These are phyloP conservation scores for Streptopelia turtur DNA, from an alignment of 2,797 vertebrate genomes.

Conservation along the genomic window DNA sequence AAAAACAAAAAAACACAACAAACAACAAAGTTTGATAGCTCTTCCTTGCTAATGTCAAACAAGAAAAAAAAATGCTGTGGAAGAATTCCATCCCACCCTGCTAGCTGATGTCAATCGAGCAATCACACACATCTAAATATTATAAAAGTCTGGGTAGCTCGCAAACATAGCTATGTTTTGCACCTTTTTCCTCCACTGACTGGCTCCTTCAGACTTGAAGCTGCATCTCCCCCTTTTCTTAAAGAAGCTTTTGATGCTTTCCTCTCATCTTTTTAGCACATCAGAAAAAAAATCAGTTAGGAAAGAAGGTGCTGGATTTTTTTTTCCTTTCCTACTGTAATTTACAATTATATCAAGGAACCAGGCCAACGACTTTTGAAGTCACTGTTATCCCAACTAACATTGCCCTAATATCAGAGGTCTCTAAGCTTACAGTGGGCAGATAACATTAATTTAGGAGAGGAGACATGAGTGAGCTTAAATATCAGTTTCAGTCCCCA, in stretches of 20 bases:
- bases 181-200: not conserved
- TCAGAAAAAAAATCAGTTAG: not conserved
- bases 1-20: too few relatives aligned
- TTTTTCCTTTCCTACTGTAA: too few relatives aligned
- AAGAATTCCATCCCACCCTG: not conserved
- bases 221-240: not conserved
- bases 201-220: not conserved
- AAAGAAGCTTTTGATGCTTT: too few relatives aligned
- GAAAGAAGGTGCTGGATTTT: not conserved
- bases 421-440: not conserved
- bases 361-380: not conserved
- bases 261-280: not conserved
- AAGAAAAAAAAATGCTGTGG: not conserved
- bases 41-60: not conserved
- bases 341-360: not conserved
- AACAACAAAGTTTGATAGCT: slow-evolving; percentile 3
- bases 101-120: slow-evolving; percentile 2
- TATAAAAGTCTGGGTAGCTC: not conserved
- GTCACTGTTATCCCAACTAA: not conserved
- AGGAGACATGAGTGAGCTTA: not conserved
- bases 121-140: not conserved
- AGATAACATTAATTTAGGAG: not conserved
- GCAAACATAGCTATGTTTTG: not conserved
- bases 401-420: not conserved
- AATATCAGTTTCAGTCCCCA: not conserved